phyloP scores from a whole-genome alignment of 1,140 invertebrate species.

The Orussus abietinus region DNA sequence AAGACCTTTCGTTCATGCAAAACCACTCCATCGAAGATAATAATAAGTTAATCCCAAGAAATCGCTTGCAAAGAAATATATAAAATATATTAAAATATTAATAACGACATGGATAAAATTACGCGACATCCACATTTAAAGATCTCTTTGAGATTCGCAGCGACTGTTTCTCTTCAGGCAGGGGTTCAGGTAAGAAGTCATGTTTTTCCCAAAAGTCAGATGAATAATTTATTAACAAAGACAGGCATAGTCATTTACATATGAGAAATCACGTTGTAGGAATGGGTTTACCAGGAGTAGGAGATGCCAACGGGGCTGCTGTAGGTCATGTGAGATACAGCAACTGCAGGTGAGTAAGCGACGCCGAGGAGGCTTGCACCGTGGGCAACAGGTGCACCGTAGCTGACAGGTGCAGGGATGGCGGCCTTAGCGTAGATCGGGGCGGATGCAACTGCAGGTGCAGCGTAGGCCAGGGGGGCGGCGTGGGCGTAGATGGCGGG shows the following conservation, averaged over 20 bases:
- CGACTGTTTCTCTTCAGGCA: no score
- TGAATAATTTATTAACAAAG: no score
- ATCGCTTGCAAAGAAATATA: no score
- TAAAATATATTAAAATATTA: no score
- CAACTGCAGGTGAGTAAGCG: slow-evolving; percentile 63
- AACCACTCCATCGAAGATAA: no score
- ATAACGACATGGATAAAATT: not conserved
- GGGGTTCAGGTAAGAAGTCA: no score
- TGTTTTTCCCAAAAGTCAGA: no score
- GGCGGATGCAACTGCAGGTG: slow-evolving; percentile 20
- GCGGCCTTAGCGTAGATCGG: slow-evolving; percentile 24
- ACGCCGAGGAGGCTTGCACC: slow-evolving; percentile 29
- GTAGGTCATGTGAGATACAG: slow-evolving; percentile 65
- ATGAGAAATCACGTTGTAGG: not conserved
- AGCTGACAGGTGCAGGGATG: slow-evolving; percentile 21
- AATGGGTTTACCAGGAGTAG: slow-evolving; percentile 27
- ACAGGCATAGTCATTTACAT: not conserved
- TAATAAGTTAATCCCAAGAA: no score
- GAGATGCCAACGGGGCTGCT: slow-evolving; percentile 58
- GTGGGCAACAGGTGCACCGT: slow-evolving; percentile 26
- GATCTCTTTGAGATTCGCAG: not conserved
- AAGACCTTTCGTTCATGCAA: no score
- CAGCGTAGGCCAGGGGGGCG: slow-evolving; percentile 22
- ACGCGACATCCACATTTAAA: not conserved
- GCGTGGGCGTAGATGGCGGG: slow-evolving; percentile 52